phyloP scores from a whole-genome alignment of 2,888 invertebrate genomes.

The Oxystoma pomonae region DNA sequence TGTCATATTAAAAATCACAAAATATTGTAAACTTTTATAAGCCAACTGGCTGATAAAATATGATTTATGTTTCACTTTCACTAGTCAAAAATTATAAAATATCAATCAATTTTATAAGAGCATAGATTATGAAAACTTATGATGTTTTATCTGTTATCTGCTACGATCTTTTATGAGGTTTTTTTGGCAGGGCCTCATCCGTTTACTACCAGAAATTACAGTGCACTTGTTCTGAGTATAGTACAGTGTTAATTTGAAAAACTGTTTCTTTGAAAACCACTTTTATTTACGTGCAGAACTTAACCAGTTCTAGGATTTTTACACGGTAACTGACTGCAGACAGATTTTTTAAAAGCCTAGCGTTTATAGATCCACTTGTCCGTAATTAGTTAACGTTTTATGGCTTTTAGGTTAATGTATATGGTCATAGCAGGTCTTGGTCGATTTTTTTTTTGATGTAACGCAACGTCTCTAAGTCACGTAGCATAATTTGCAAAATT shows the following conservation, averaged over 20 bases:
- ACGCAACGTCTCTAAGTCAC: neutral
- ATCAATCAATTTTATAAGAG: too few species aligned
- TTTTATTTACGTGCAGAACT: neutral
- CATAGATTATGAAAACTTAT: too few species aligned
- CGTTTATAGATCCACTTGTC: neutral
- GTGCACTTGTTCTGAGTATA: neutral
- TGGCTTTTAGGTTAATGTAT: neutral
- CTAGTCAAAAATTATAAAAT: too few species aligned
- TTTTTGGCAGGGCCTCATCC: too few species aligned
- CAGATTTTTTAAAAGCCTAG: neutral
- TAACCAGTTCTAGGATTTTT: neutral
- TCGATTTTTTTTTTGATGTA: neutral
- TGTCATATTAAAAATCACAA: too few species aligned
- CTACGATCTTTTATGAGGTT: too few species aligned
- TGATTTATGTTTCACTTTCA: too few species aligned
- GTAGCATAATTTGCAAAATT: neutral
- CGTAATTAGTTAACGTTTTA: neutral
- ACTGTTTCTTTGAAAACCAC: neutral
- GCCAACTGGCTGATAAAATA: too few species aligned
- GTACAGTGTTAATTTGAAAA: neutral
- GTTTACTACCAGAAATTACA: too few species aligned
- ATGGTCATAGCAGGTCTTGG: neutral
- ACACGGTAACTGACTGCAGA: neutral
- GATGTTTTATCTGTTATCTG: too few species aligned
- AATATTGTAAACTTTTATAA: too few species aligned